Conservation (phyloP, 2,113 vertebrate species). For the Rhinopomastus cyanomelas region DNA sequence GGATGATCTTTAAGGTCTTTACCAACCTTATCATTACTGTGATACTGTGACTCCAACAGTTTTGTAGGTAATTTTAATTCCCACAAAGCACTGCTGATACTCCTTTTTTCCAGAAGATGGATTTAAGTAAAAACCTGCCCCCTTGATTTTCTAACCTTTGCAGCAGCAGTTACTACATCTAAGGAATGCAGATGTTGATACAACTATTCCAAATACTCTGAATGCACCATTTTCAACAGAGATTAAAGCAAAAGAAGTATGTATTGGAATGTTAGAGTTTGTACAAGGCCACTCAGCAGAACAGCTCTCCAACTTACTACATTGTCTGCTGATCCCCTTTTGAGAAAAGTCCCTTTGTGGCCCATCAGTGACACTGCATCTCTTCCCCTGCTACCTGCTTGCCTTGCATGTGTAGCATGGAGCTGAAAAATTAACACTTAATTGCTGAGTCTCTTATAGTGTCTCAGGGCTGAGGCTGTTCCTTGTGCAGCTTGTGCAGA, state of each 20-base stretch:
- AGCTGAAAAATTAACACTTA: background rate
- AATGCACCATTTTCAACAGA: background rate
- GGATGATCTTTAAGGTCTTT: no score
- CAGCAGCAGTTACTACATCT: background rate
- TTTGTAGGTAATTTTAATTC: background rate
- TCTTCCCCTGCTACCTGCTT: background rate
- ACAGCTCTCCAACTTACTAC: background rate
- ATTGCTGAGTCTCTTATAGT: accelerated
- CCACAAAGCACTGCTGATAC: background rate
- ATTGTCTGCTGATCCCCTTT: background rate
- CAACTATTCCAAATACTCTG: background rate
- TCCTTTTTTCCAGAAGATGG: background rate
- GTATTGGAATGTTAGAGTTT: background rate
- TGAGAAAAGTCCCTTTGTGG: background rate
- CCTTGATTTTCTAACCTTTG: background rate
- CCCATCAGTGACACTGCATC: no score
- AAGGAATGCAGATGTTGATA: background rate
- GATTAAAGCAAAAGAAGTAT: background rate
- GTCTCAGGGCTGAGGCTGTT: accelerated
- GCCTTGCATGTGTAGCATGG: background rate
- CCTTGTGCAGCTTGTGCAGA: background rate
- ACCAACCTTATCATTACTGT: no score
- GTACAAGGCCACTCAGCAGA: background rate
- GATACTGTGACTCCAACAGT: background rate
- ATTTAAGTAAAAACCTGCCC: background rate